Base-by-base conservation (phyloP, 2,797 vertebrate genomes). In the Phoxinus dragarum region DNA sequence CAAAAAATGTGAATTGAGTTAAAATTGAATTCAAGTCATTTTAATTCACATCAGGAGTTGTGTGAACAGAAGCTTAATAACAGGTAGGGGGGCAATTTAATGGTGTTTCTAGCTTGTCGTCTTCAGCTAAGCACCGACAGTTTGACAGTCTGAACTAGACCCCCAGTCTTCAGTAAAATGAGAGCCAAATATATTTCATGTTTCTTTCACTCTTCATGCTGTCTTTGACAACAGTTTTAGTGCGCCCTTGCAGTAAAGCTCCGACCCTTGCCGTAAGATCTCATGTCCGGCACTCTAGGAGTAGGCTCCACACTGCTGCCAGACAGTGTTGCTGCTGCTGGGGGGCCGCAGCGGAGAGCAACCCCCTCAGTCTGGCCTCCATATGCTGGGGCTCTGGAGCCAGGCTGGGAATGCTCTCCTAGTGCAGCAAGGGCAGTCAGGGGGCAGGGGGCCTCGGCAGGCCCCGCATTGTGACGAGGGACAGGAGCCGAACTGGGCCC, bases 401-500 rank as follows among this genome's bases (percentile, higher is more conserved):
- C 94, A 94, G 93, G 90, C 93, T 95, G 93, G 90, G 90, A 90
- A 90, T 56, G 64, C 27, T 89, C 90, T 89, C 87, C 86, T 90
- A 90, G 90, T 91, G 91, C 93, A 94, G 81, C 90, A 92, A 93
- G 92, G 94, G 92, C 94, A 93, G 93, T 88, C 89, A 91, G 91
- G 92, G 92, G 91, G 91, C 84, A 90, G 89, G 90, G 91, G 86
- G 72, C 87, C 84, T 89, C 82, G 40, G 88, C 84, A 89, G 86
- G 87, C 89, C 90, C 92, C 90, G 91, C 79, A 94, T 95, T 95
- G 93, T 94, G 92, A 90, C 82, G 87, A 90, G 91, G 93, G 93
- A 94, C 94, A 93, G 94, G 94, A 94, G 93, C 93, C 85, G 93
- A 92, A 91, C 92, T 89, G 91, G 90, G 90, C 94, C 90, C 95